Base-by-base conservation (phyloP, 92 coral and sea anemone species). In the Zoanthus sansibaricus region DNA sequence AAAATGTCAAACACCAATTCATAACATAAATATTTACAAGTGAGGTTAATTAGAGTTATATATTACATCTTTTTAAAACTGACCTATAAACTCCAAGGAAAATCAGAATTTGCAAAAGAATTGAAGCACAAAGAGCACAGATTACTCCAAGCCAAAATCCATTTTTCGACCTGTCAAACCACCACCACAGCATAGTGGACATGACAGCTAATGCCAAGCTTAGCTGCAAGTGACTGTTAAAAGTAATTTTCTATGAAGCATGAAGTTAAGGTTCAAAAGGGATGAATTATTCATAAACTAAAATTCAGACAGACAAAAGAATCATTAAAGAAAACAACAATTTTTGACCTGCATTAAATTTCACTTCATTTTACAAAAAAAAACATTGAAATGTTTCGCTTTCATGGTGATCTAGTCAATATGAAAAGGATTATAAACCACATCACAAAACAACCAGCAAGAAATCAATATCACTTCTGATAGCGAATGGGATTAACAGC, bases 131-230 rank as follows among this genome's bases (percentile, higher is more conserved):
- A 21, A 95, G 17, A 18, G 99, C 95, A 76, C 95, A 89, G 66
- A 95, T 87, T 25, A 94, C 88, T 54, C 94, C 99, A 33, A 97
- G 91, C 59, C 97, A 94, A 82, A 97, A 91, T 9, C 99, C 99
- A 97, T 89, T 94, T 78, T 92, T 89, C 30, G 99, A 95, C 5
- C 99, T 95, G 79, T 97, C 99, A 91, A 95, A 97, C 59, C 91
- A 87, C 98, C 98, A 97, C 99, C 99, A 97, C 46, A 97, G 84
- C 44, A 93, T 44, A 48, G 95, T 16, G 9, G 99, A 95, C 51
- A 94, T 83, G 0, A 94, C 76, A 7, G 98, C 99, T 82, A 97
- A 86, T 75, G 96, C 94, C 56, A 97, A 71, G 66, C 91, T 87
- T 37, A 97, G 89, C 55, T 97, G 96, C 21, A 75, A 80, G 32